Base-by-base conservation (phyloP, 92 coral and sea anemone species). In the Phymanthus crucifer region DNA sequence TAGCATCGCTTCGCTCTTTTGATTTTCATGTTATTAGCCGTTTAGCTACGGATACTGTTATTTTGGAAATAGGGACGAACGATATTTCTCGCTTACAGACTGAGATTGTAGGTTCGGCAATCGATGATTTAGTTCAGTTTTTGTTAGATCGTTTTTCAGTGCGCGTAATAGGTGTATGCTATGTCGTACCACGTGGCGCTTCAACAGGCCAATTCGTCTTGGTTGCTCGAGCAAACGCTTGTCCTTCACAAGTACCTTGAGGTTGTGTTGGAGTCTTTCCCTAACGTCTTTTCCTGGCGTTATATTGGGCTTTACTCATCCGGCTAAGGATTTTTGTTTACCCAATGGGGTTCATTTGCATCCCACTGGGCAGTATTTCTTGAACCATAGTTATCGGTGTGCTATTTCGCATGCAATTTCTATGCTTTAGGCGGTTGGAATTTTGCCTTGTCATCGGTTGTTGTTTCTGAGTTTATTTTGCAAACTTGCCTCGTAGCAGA, bases 311-410 rank as follows among this genome's bases (percentile, higher is more conserved):
- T 84, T 78, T 72, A 50, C 77, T 56, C 72, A 70, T 38, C 88
- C 88, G 12, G 56, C 76, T 72, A 70, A 84, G 72, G 65, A 78
- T 32, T 35, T 78, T 7, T 78, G 71, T 75, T 79, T 87, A 73
- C 52, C 61, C 23, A 88, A 84, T 54, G 91, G 91, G 72, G 85
- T 87, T 48, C 91, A 83, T 65, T 65, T 83, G 40, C 71, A 79
- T 68, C 82, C 80, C 12, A 26, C 58, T 5, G 91, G 91, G 24
- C 91, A 88, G 40, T 78, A 88, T 74, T 56, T 46, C 10, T 70
- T 83, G 35, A 79, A 88, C 76, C 85, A 82, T n/a, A 88, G 91
- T 66, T 88, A 88, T 80, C 80, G 88, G 31, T 88, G 87, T 66
- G 88, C 91, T 70, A 81, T 80, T 40, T 69, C 81, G 35, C 74